phyloP scores from a whole-genome alignment of 2,888 invertebrate species.

The Drosophila koepferae region DNA sequence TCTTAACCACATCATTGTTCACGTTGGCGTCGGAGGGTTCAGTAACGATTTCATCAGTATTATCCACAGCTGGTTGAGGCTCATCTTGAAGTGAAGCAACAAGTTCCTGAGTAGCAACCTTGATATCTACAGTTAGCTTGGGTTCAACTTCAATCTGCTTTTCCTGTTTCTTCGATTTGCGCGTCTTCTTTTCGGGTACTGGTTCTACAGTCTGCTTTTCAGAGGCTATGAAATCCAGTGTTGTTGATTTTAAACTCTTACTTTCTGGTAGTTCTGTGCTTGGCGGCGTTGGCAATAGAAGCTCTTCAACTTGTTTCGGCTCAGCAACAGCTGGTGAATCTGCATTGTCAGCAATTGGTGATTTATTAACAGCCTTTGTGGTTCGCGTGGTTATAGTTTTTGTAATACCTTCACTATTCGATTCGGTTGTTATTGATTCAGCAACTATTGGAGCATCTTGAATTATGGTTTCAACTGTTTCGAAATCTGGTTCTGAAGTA shows the following conservation, averaged over 20 bases:
- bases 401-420: constrained; percentile 66
- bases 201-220: constrained; percentile 41
- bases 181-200: constrained; percentile 28
- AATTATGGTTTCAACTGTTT: constrained; percentile 42
- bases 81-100: constrained; percentile 15
- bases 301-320: constrained; percentile 20
- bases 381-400: constrained; percentile 67
- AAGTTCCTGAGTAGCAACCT: constrained; percentile 1
- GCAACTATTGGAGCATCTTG: constrained; percentile 60
- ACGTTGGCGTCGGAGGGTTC: constrained; percentile 19
- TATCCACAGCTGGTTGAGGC: constrained; percentile 2
- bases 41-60: constrained; percentile 1
- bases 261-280: not conserved
- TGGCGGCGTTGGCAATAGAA: constrained; percentile 17
- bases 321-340: constrained; percentile 6
- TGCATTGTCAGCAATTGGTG: constrained; percentile 26
- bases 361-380: constrained; percentile 60
- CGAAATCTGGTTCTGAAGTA: constrained; percentile 40
- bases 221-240: constrained; percentile 58
- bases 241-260: constrained; percentile 36
- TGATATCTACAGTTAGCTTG: constrained; percentile 3
- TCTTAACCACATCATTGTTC: constrained; percentile 75
- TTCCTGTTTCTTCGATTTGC: constrained; percentile 35
- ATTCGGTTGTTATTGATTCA: constrained; percentile 70
- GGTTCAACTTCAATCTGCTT: not conserved